Evolutionary conservation across 2,113 vertebrate species (phyloP), one percentile per base, ranked within the genome.

Genomic region (Neomonachus schauinslandi): DNA sequence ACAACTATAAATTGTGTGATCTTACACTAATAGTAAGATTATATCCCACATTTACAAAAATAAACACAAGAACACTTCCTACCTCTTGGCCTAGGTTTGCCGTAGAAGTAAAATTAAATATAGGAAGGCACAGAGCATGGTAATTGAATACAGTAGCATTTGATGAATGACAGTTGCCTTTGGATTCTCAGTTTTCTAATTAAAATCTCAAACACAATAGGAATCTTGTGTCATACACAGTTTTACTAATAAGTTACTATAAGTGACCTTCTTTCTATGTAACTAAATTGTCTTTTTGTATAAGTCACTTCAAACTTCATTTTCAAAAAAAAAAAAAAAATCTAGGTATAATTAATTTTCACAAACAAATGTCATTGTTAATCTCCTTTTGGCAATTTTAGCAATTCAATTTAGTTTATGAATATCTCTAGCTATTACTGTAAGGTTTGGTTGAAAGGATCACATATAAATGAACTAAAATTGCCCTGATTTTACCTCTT

Each of bases 401-500:
- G 80, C 28, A 92, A 79, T 69, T 86, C 71, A 24, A 31, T 89
- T 39, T 83, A 95, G 65, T n/a, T 89, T 26, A 14, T 69, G 53
- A 69, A 33, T 65, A 39, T 59, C 24, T 33, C 51, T 72, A 18
- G 49, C 57, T 84, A 85, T 91, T 77, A 85, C 71, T 67, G 67
- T 11, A 79, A 10, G 21, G 26, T 0, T 21, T 28, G 89, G 74
- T 63, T 87, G 91, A 96, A 94, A 94, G 51, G 42, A 85, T 24
- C 36, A 49, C 14, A 65, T 53, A 67, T 88, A 69, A 88, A 69
- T 97, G 93, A 97, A 95, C 77, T 91, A 97, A 82, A 80, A 81
- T 0, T 93, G 61, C 26, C 46, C 61, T 91, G 77, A 57, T 91
- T 93, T 82, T 97, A 92, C 5, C 0, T 76, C 21, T 59, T 96